Percentiles rank a stretch among this genome's conserved stretches.
These are phyloP conservation scores for Drosophila bunnanda DNA, from an alignment of 2,888 invertebrate genomes.

Conservation along the genomic window DNA sequence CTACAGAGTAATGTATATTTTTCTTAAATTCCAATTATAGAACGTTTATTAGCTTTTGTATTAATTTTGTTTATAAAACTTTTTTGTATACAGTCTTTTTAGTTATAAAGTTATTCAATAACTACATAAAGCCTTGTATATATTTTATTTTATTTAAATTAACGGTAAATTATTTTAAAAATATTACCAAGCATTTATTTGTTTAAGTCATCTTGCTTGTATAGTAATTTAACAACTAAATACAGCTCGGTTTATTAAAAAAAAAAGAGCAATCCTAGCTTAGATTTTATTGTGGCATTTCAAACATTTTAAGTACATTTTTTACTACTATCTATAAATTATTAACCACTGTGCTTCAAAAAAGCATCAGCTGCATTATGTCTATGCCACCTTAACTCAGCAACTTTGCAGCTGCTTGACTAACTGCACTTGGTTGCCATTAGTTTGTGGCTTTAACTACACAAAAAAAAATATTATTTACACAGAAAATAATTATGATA, in stretches of 20 bases:
- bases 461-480: background rate
- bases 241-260: too few relatives aligned
- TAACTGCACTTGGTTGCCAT: constrained; percentile 74
- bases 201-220: too few relatives aligned
- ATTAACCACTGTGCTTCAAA: constrained; percentile 22
- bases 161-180: too few relatives aligned
- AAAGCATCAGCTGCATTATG: constrained; percentile 39
- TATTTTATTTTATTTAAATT: too few relatives aligned
- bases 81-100: too few relatives aligned
- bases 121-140: background rate
- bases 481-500: background rate
- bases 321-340: background rate
- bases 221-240: too few relatives aligned
- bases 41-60: too few relatives aligned
- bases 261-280: too few relatives aligned
- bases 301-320: background rate
- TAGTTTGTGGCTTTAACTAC: constrained; percentile 46
- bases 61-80: too few relatives aligned
- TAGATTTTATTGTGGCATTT: fast-evolving
- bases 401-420: constrained; percentile 63
- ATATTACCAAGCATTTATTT: too few relatives aligned
- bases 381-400: constrained; percentile 60
- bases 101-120: background rate
- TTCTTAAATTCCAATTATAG: background rate
- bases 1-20: background rate